Evolutionary conservation across 1,140 invertebrate genomes (phyloP), one percentile per base, ranked within the genome.

Genomic region (Panagrolaimus sp.): DNA sequence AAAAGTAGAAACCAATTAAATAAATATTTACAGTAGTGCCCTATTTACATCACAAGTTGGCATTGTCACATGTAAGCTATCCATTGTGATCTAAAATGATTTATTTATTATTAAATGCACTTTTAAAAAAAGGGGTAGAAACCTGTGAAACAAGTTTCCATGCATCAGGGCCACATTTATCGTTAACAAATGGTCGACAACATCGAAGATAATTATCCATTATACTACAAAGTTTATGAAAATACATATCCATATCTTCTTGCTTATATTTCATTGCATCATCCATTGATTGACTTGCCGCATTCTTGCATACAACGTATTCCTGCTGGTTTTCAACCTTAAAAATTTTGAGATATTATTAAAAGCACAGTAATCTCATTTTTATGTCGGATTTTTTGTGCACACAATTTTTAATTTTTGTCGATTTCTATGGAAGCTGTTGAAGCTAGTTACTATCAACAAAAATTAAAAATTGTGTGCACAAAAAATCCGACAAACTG

Each of bases 121-220:
- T 38, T n/a, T 4, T 62, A n/a, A n/a, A n/a, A n/a, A n/a, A n/a
- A n/a, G n/a, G n/a, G n/a, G n/a, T n/a, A n/a, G 0, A 25, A 14
- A 73, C 72, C 62, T 74, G 71, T 43, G 72, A 48, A 73, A 73
- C 72, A 25, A 73, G 45, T 46, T 57, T 25, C 72, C 72, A 73
- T 16, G 72, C 72, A 45, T 73, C 71, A 11, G 31, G 57, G 5
- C 72, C 72, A 62, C 72, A 73, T 43, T 73, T 73, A n/a, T 74
- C 53, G 9, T 57, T 53, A 14, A 73, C 72, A 64, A 74, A 74
- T 11, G 72, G 72, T 1, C 72, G 72, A 47, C 72, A 73, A 68
- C 72, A 73, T n/a, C 72, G 43, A 31, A 73, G 44, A 63, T 73
- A 73, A 27, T 74, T 61, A 14, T 73, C 72, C 72, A 73, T 73